These are phyloP conservation scores for Pristionchus mayeri DNA, from an alignment of 2,888 invertebrate species.

Conservation along the genomic window DNA sequence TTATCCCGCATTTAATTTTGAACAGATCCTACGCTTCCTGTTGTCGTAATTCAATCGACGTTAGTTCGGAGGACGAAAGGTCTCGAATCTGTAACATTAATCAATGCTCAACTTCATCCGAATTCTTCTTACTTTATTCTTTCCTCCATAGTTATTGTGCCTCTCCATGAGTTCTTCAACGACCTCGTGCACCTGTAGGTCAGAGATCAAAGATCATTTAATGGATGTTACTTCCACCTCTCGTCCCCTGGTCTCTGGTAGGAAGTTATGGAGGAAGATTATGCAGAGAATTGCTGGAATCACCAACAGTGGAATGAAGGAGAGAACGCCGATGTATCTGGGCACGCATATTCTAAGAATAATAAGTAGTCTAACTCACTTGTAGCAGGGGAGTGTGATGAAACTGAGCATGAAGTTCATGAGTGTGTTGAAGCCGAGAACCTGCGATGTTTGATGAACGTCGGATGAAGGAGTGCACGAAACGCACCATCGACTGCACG, in stretches of 20 bases:
- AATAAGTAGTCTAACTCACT: not conserved
- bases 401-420: slow-evolving; percentile 48
- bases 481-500: slow-evolving; percentile 65
- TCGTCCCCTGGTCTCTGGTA: slow-evolving; percentile 65
- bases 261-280: slow-evolving; percentile 53
- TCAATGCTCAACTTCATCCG: too few relatives aligned
- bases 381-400: slow-evolving; percentile 45
- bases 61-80: slow-evolving; percentile 24
- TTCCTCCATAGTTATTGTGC: slow-evolving; percentile 10
- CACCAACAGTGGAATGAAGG: slow-evolving; percentile 63
- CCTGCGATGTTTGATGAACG: not conserved
- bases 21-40: too few relatives aligned
- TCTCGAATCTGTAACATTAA: slow-evolving; percentile 16
- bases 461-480: not conserved
- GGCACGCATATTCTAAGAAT: too few relatives aligned
- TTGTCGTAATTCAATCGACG: too few relatives aligned
- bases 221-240: slow-evolving; percentile 47
- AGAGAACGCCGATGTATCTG: slow-evolving; percentile 56
- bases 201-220: slow-evolving; percentile 4
- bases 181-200: slow-evolving; percentile 48
- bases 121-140: too few relatives aligned
- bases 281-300: slow-evolving; percentile 56
- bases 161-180: slow-evolving; percentile 50
- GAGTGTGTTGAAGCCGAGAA: slow-evolving; percentile 44
- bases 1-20: too few relatives aligned